Conservation (phyloP, 1,140 invertebrate species). For the Drosophila nigrodunni region DNA sequence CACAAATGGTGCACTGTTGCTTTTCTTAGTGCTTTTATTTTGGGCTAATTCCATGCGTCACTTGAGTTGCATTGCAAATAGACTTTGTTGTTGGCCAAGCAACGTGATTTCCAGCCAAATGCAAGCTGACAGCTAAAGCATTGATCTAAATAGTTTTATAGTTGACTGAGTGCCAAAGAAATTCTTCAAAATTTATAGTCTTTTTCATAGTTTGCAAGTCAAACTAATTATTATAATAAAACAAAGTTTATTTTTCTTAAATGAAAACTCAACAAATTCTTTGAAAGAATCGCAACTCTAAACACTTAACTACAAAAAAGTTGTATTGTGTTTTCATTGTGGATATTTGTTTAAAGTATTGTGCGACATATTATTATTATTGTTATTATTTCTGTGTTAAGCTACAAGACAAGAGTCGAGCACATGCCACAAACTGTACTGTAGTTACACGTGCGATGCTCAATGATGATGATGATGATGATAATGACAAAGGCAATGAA, state of each 20-base stretch:
- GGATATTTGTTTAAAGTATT: slow-evolving; percentile 55
- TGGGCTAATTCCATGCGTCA: slow-evolving; percentile 49
- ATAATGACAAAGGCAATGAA: slow-evolving; percentile 24
- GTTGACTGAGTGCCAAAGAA: slow-evolving; percentile 1
- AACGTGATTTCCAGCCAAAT: slow-evolving; percentile 58
- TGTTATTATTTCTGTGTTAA: slow-evolving; percentile 80
- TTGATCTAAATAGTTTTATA: slow-evolving; percentile 1
- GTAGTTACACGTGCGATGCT: slow-evolving; percentile 67
- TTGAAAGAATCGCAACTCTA: too few species aligned
- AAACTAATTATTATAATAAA: too few species aligned
- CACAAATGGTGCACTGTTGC: slow-evolving; percentile 18
- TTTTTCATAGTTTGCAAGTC: too few species aligned
- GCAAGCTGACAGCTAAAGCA: slow-evolving; percentile 34
- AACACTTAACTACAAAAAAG: not conserved
- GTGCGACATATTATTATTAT: slow-evolving; percentile 68
- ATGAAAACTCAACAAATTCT: not conserved
- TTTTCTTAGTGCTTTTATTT: slow-evolving; percentile 8
- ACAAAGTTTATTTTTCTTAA: too few species aligned
- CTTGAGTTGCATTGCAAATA: slow-evolving; percentile 48
- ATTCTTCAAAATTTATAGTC: slow-evolving; percentile 9
- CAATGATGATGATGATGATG: slow-evolving; percentile 36
- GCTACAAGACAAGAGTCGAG: slow-evolving; percentile 38
- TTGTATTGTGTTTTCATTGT: slow-evolving; percentile 51
- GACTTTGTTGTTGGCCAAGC: slow-evolving; percentile 21
- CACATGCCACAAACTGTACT: slow-evolving; percentile 72